Evolutionary conservation across 2,113 vertebrate genomes (phyloP), one percentile per base, ranked within the genome.

Genomic region (Beaufortia kweichowensis): DNA sequence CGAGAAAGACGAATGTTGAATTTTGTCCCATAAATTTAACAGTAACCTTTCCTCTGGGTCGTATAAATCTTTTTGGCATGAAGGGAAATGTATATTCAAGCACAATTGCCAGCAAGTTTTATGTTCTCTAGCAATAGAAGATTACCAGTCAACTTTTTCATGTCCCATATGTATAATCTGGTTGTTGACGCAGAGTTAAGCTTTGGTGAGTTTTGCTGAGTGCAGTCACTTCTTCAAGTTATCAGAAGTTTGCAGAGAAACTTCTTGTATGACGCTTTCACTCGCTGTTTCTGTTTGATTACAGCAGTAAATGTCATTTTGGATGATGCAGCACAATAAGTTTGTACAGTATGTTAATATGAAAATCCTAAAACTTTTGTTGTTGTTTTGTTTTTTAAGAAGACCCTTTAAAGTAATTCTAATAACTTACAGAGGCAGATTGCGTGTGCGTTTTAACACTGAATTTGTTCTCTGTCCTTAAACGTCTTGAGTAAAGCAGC

Each of bases 121-220:
- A 79, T 33, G n/a, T 56, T 17, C 62, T 50, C 12, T 60, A 62
- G 80, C 77, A 75, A 76, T 64, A 60, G 71, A 65, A 75, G 84
- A 83, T 85, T 76, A 77, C 73, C 83, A 79, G 60, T 77, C 78
- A 59, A 84, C 82, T 81, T 87, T 84, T 1, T 41, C 78, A 86
- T 84, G 77, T 85, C 81, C 75, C 48, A 31, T 59, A 76, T 50
- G 68, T 82, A 70, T 90, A 90, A 91, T 91, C 86, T 85, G 75
- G 84, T 85, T 91, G 87, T 89, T 87, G 88, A 89, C 78, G 35
- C 86, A 83, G 85, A 83, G 85, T 88, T 83, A 81, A 90, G 90
- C 83, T 87, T 59, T 87, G 81, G 81, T 82, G 84, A 85, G 81
- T 88, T 87, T 78, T 82, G 81, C 77, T 81, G 86, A 84, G 85